Percentiles rank a stretch among this genome's conserved stretches.
Evolutionary conservation across 2,888 invertebrate species (phyloP).

Genomic region (Aporophyla nigra): DNA sequence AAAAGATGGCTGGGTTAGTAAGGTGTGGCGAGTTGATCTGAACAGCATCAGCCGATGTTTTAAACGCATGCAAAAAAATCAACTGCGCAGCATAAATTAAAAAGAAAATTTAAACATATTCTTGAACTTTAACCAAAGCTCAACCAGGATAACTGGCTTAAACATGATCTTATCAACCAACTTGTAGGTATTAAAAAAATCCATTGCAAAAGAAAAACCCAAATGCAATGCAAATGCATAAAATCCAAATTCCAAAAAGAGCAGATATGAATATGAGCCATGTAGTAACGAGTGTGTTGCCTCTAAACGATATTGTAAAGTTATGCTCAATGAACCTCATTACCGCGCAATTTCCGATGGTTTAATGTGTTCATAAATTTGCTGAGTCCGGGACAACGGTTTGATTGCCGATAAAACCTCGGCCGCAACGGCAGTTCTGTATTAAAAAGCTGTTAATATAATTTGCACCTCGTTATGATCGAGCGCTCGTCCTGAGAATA

Average conservation of each 20-base stretch:
- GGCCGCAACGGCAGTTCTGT: conserved; percentile 75
- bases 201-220: not conserved
- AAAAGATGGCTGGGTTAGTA: not conserved
- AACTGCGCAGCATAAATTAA: not conserved
- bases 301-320: conserved; percentile 67
- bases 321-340: conserved; percentile 72
- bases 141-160: not conserved
- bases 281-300: conserved; percentile 52
- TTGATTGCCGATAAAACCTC: conserved; percentile 84
- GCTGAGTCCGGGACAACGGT: conserved; percentile 74
- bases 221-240: not conserved
- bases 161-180: not conserved
- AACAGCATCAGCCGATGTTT: not conserved
- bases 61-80: not conserved
- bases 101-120: not conserved
- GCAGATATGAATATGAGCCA: conserved; percentile 15
- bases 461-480: conserved; percentile 82
- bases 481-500: conserved; percentile 53
- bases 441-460: conserved; percentile 82
- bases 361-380: conserved; percentile 81
- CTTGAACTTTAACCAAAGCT: not conserved
- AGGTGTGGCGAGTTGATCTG: not conserved
- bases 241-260: conserved; percentile 34
- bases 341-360: conserved; percentile 73
- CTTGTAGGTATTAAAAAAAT: not conserved